Evolutionary conservation across 2,888 invertebrate species (phyloP).

Genomic region (Phania funesta): DNA sequence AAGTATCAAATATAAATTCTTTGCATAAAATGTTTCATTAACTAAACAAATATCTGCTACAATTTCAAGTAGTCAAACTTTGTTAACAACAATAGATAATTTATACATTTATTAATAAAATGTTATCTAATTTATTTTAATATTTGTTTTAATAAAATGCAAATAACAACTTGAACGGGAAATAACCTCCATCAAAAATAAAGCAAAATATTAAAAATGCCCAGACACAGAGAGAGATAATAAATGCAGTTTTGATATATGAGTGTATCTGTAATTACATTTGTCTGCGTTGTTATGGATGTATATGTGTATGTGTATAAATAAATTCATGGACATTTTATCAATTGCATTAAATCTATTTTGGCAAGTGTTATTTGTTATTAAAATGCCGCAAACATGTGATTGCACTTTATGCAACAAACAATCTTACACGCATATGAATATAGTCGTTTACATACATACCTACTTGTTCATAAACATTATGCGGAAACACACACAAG

Average conservation of each 20-base stretch:
- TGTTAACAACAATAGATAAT: neutral
- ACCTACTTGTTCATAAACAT: too few relatives aligned
- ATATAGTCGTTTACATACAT: neutral
- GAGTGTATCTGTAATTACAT: neutral
- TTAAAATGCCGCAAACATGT: conserved; percentile 64
- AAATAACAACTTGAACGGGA: neutral
- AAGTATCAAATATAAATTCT: too few relatives aligned
- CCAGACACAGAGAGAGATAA: neutral
- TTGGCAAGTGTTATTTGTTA: conserved; percentile 63
- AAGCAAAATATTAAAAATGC: neutral
- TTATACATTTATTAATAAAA: neutral
- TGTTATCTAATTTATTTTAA: conserved; percentile 20
- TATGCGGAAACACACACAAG: too few relatives aligned
- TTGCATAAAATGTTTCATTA: too few relatives aligned
- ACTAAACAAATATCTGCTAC: too few relatives aligned
- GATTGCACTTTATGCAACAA: conserved; percentile 61
- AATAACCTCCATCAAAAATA: neutral
- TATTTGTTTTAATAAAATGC: neutral
- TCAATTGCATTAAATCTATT: conserved; percentile 53
- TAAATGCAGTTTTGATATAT: neutral
- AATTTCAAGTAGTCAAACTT: too few relatives aligned
- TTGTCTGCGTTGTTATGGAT: neutral
- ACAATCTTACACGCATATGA: conserved; percentile 22
- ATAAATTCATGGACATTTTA: conserved; percentile 33
- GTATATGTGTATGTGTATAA: neutral